Base-by-base conservation (phyloP, 2,797 vertebrate species). In the Naso thynnoides region DNA sequence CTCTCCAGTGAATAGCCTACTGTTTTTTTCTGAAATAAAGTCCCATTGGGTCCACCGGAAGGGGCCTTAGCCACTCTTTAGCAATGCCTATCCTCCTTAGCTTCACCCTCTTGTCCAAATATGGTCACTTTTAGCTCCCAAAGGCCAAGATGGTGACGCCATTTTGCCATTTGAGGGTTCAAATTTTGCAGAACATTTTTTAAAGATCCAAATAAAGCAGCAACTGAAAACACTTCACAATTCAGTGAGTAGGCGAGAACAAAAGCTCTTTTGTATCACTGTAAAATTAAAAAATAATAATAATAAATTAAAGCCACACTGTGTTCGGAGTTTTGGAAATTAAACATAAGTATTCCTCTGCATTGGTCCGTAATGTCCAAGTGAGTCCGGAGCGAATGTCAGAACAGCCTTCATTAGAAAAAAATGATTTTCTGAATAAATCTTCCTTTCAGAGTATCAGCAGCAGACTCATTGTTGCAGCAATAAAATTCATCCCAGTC, bases 401-500 rank as follows among this genome's bases (percentile, higher is more conserved):
- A 87, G 63, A 89, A 71, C 56, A 62, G 52, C 58, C 24, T 79
- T 83, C 65, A 88, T 75, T 58, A 83, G 59, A 56, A 71, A 70
- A 70, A 63, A 78, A 2, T 8, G 14, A 75, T 70, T 64, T 79
- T 86, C 69, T 68, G 53, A 63, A 56, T 87, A 76, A 86, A 78
- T 83, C 75, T 70, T 76, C 70, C 52, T 36, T 49, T 62, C 76
- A 76, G 90, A 91, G 82, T 81, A 91, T 88, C 89, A 90, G 88
- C 86, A 79, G 62, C 73, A 84, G 88, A 85, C 89, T 90, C 82
- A 67, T 90, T 91, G 86, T 57, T 79, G 63, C 70, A 64, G 86
- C 87, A 88, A 87, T 93, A 90, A 93, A 91, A 92, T 83, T 77
- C 49, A 80, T 89, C 80, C 82, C 81, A 81, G 84, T 87, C 90